Base-by-base conservation (phyloP, 2,888 invertebrate species). In the Drosophila suboccidentalis region DNA sequence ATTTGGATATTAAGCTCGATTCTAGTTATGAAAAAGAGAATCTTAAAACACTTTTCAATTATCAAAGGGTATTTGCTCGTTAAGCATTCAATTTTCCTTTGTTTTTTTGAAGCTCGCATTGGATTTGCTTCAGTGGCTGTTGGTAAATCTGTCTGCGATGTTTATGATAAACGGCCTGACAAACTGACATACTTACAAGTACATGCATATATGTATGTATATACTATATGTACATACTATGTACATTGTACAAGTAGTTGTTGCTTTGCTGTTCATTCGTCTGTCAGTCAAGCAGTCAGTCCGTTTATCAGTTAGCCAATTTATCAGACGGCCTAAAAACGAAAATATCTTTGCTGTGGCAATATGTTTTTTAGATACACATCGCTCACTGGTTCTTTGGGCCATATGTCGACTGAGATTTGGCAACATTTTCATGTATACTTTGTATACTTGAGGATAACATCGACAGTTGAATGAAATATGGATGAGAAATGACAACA, bases 291-390 rank as follows among this genome's bases (percentile, higher is more conserved):
- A 34, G 34, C 22, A 46, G 71, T 36, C 34, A 11, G 26, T 47
- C 17, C 15, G 59, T 44, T 57, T 66, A 53, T 26, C 75, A 63
- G 54, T 69, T 59, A 58, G 50, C 44, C 73, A 64, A 32, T 44
- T 58, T 43, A 53, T 57, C 60, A 62, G 62, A 36, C 22, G 39
- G 50, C 34, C 44, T 46, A 34, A 51, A 68, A 55, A 59, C 29
- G 29, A 49, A 79, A 76, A 76, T 75, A 69, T 75, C 76, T 62
- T 71, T 72, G 57, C 62, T 54, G 54, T 69, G 43, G 64, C 75
- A 67, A 77, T 80, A 66, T 75, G 53, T 82, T 38, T 44, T 57
- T 38, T 44, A 69, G 87, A 87, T 82, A 82, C 50, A 41, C 66
- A 81, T 86, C 81, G 60, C 72, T 34, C 19, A 46, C 17, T 51